Evolutionary conservation across 2,113 vertebrate species (phyloP), one percentile per base, ranked within the genome.

Genomic region (Hippolais icterina): DNA sequence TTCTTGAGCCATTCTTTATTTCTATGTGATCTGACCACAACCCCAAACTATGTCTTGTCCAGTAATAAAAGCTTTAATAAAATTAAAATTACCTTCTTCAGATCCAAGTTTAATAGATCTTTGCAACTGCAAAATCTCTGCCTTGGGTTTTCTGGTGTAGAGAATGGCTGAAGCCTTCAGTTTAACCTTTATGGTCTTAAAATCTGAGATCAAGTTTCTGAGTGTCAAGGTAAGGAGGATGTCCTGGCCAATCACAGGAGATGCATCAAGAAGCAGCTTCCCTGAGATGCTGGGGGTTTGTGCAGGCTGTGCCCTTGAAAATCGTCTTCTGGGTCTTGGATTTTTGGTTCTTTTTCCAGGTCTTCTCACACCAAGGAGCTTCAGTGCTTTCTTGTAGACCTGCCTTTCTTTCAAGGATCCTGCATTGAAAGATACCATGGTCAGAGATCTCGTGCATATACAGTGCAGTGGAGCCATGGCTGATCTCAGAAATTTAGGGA

Each of bases 311-410:
- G 87, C 9, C 63, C 24, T 60, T 82, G 93, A 78, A 91, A 87
- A 28, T 70, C 8, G 27, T 29, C 89, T 77, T 81, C 83, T 80
- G 11, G 18, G 23, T 83, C 59, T 94, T 70, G 10, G 80, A 52
- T 13, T 69, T 77, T 68, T 87, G 33, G 42, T 50, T 56, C 37
- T 94, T 74, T 71, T 93, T 12, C 79, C 80, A 53, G 79, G 61
- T 39, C 69, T 83, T 66, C 68, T 94, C 80, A 94, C 89, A 35
- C 87, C 80, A 24, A 97, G 89, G 59, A 97, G 72, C 66, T 94
- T 97, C 89, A 94, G 71, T 44, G 96, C 97, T 86, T 97, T 97
- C 71, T 54, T 77, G 52, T 97, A 97, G 33, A 97, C 90, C 25
- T 41, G 39, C 60, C 96, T 95, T 89, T 97, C 96, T 81, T 97